Evolutionary conservation across 2,113 vertebrate genomes (phyloP).

Genomic region (Centrocercus urophasianus): DNA sequence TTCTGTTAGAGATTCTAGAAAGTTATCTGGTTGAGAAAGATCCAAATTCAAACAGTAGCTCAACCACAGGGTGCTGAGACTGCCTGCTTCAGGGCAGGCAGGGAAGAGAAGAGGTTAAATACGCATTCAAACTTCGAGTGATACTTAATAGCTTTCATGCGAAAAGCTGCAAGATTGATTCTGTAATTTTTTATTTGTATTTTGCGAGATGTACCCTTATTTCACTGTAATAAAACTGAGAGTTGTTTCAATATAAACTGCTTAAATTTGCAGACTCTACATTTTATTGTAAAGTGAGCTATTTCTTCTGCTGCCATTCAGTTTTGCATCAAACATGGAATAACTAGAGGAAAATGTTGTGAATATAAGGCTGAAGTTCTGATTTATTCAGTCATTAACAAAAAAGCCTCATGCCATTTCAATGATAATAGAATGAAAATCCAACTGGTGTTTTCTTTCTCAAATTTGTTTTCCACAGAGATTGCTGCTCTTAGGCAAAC

Average conservation of each 20-base stretch:
- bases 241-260: constrained; percentile 50
- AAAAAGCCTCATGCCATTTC: constrained; percentile 64
- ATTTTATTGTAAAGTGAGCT: constrained; percentile 56
- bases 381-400: constrained; percentile 78
- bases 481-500: constrained; percentile 66
- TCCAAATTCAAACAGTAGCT: constrained; percentile 23
- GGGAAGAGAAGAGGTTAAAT: background rate
- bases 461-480: constrained; percentile 68
- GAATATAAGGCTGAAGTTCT: constrained; percentile 66
- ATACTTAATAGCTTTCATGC: background rate
- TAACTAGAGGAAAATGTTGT: constrained; percentile 63
- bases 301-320: constrained; percentile 65
- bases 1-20: background rate
- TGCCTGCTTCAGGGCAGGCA: background rate
- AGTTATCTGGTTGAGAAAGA: constrained; percentile 18
- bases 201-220: constrained; percentile 10
- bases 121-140: constrained; percentile 13
- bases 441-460: constrained; percentile 70
- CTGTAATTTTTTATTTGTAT: constrained; percentile 30
- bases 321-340: constrained; percentile 56
- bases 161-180: constrained; percentile 26
- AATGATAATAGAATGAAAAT: constrained; percentile 74
- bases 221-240: constrained; percentile 7
- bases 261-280: constrained; percentile 53
- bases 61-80: background rate